Evolutionary conservation across 1,140 invertebrate genomes (phyloP), one percentile per base, ranked within the genome.

Genomic region (Neodiprion fabricii): DNA sequence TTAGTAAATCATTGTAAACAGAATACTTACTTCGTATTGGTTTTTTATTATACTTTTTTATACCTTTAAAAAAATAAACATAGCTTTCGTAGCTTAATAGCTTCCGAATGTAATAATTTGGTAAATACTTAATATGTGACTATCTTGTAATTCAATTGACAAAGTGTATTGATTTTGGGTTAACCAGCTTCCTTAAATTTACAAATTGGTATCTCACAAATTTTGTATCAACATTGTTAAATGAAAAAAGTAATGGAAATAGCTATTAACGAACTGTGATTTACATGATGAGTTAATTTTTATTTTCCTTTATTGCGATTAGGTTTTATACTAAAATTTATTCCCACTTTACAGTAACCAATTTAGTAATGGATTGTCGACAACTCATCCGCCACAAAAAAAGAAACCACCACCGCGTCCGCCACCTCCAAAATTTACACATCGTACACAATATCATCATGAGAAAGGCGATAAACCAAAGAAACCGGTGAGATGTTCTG

Each of bases 401-500:
- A 89, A 87, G 72, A 88, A 87, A 75, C 88, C 88, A 74, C 88
- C 88, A 7, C 88, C 88, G 11, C 75, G 87, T 17, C 87, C 88
- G 14, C 88, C 88, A 17, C 88, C 88, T 14, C 88, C 88, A 1
- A 88, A 87, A 76, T 85, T 89, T 70, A 80, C 77, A 72, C 68
- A 85, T 53, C 76, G 74, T 70, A 12, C n/a, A 1, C 81, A 83
- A 70, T 77, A 76, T 28, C 77, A 17, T 61, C 53, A 12, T 12
- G 53, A 73, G 9, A 84, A 82, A 66, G 86, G 86, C 14, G 79
- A 79, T 66, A 85, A 84, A 82, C 73, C 75, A 74, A 87, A 83
- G 75, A 87, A 83, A 73, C 82, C 86, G 14, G 87, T 88, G 82
- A 78, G 82, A 75, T 61, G 11, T 69, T 50, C 50, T 75, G 61